These are phyloP conservation scores for Paracentrotus lividus DNA, from an alignment of 53 echinoderm and acorn worm species.

Conservation along the genomic window DNA sequence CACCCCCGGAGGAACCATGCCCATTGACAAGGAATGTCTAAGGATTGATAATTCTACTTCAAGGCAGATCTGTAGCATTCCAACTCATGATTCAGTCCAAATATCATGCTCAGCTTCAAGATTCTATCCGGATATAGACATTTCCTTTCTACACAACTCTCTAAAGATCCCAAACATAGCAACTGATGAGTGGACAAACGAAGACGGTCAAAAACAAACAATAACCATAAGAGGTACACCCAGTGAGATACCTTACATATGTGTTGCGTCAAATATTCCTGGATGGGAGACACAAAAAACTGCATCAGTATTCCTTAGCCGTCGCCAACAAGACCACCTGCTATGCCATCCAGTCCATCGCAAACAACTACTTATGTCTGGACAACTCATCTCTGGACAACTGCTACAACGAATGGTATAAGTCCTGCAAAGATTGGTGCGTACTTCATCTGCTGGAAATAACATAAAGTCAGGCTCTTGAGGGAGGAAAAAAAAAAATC, in stretches of 20 bases:
- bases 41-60: neutral
- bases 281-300: neutral
- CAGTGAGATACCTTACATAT: neutral
- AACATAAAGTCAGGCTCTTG: too few species aligned
- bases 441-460: neutral
- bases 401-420: neutral
- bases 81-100: neutral
- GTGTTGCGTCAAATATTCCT: neutral
- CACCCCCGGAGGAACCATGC: neutral
- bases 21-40: neutral
- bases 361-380: too few species aligned
- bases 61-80: neutral
- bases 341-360: too few species aligned
- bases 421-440: neutral
- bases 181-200: neutral
- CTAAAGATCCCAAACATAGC: neutral
- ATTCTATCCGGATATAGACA: neutral
- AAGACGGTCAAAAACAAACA: neutral
- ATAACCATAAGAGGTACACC: neutral
- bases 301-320: neutral
- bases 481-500: too few species aligned
- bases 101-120: neutral
- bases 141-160: neutral
- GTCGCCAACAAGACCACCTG: neutral
- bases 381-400: too few species aligned